Percentiles rank a stretch among this genome's conserved stretches.
Conservation (phyloP, 2,113 vertebrate species). For the Micromys minutus region DNA sequence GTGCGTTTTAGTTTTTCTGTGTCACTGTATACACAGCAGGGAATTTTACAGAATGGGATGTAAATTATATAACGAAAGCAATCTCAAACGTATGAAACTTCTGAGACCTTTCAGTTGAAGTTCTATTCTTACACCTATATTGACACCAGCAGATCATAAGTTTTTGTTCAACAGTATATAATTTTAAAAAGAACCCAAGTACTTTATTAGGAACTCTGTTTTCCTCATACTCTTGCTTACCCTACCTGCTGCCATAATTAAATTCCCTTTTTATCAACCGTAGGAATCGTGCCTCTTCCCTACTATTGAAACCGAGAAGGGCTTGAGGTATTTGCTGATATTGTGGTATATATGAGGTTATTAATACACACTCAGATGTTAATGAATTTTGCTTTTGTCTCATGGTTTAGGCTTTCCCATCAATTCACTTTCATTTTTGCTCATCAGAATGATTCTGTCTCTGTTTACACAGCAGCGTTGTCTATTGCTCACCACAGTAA, state of each 20-base stretch:
- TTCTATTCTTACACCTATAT: conserved; percentile 27
- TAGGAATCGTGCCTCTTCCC: neutral
- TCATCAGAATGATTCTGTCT: neutral
- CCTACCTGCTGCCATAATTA: conserved; percentile 29
- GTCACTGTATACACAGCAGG: neutral
- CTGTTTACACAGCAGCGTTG: neutral
- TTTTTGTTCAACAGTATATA: conserved; percentile 43
- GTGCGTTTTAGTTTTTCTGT: neutral
- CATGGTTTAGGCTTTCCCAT: neutral
- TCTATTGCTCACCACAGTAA: neutral
- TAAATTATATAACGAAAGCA: conserved; percentile 9
- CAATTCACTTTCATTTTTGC: neutral
- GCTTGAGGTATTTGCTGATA: neutral
- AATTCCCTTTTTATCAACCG: neutral
- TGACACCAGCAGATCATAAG: neutral
- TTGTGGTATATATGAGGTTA: neutral
- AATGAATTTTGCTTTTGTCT: neutral
- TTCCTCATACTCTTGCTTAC: neutral
- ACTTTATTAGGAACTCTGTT: conserved; percentile 34
- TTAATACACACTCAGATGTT: neutral
- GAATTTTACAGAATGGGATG: neutral
- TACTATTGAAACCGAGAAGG: neutral
- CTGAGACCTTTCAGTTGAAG: conserved; percentile 35
- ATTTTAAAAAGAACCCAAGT: neutral
- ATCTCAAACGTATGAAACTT: conserved; percentile 21